These are phyloP conservation scores for Eucriotettix oculatus DNA, from an alignment of 2,888 invertebrate genomes.

Conservation along the genomic window DNA sequence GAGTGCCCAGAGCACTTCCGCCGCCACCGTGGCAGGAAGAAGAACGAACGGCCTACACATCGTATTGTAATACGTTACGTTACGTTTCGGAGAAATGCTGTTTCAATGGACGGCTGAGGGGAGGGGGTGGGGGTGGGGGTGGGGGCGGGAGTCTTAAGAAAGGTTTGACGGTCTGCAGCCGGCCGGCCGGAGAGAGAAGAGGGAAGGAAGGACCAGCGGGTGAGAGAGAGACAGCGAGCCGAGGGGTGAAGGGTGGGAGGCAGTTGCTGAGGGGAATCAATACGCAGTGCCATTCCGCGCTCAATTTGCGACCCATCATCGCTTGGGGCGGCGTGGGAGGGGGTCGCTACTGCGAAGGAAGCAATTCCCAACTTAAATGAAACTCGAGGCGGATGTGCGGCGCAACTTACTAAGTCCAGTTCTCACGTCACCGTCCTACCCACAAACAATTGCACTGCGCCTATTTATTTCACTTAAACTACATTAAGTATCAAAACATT, in stretches of 20 bases:
- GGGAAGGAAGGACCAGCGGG: too few relatives aligned
- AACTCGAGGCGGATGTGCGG: neutral
- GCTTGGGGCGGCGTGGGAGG: constrained; percentile 11
- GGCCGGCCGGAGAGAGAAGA: neutral
- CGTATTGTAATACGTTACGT: too few relatives aligned
- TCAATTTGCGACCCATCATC: constrained; percentile 30
- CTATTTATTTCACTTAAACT: too few relatives aligned
- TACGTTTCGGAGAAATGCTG: too few relatives aligned
- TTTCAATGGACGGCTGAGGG: neutral
- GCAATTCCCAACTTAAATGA: constrained; percentile 24
- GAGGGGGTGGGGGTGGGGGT: constrained; percentile 3
- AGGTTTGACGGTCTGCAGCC: constrained; percentile 1
- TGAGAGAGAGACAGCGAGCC: neutral
- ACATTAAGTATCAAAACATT: too few relatives aligned
- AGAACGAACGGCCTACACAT: too few relatives aligned
- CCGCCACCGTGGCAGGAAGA: too few relatives aligned
- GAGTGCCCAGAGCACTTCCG: too few relatives aligned
- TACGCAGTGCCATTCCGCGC: constrained; percentile 18
- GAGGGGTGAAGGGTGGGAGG: neutral
- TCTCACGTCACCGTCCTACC: too few relatives aligned
- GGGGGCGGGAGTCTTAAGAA: constrained; percentile 13
- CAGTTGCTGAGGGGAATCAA: constrained; percentile 1
- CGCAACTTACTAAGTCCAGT: too few relatives aligned
- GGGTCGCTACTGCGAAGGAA: constrained; percentile 22
- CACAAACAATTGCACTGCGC: too few relatives aligned